A percentile compares a stretch with the other conserved stretches of the same genome.
These are phyloP conservation scores for Poeciliopsis paucimaculata DNA, from an alignment of 2,797 vertebrate genomes.

Conservation along the genomic window DNA sequence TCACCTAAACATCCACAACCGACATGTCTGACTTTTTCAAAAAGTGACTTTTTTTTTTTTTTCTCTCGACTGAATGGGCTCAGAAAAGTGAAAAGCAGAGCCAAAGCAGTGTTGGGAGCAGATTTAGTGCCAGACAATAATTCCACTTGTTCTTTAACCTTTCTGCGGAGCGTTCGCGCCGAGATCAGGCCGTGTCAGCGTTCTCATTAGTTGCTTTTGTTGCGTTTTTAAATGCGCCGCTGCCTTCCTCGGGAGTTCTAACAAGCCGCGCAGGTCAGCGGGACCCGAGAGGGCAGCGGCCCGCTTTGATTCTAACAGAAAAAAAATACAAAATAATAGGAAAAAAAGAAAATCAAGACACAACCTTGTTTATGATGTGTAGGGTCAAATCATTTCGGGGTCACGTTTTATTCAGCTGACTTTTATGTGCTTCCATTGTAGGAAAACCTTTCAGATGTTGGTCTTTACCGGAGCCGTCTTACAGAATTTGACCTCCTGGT, in stretches of 20 bases:
- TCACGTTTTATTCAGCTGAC: background rate
- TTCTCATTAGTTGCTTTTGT: constrained; percentile 39
- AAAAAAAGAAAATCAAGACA: background rate
- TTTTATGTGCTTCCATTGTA: background rate
- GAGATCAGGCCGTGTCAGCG: constrained; percentile 16
- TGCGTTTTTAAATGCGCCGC: constrained; percentile 10
- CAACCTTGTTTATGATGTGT: background rate
- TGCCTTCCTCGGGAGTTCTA: constrained; percentile 26
- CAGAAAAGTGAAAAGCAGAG: background rate
- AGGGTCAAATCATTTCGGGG: background rate
- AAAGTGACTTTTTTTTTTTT: background rate
- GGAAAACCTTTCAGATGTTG: background rate
- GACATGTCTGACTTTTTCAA: background rate
- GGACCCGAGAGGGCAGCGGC: constrained; percentile 1
- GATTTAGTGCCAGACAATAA: background rate
- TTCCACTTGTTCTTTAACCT: background rate
- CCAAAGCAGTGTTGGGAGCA: background rate
- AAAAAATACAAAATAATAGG: background rate
- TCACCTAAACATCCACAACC: background rate
- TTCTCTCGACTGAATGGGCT: background rate
- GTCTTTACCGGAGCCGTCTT: background rate
- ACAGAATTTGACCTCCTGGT: background rate
- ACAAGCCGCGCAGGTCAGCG: constrained; percentile 12
- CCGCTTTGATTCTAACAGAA: constrained; percentile 16
- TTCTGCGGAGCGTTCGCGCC: constrained; percentile 10